Evolutionary conservation across 2,888 invertebrate species (phyloP).

Genomic region (Augiades crinisus): DNA sequence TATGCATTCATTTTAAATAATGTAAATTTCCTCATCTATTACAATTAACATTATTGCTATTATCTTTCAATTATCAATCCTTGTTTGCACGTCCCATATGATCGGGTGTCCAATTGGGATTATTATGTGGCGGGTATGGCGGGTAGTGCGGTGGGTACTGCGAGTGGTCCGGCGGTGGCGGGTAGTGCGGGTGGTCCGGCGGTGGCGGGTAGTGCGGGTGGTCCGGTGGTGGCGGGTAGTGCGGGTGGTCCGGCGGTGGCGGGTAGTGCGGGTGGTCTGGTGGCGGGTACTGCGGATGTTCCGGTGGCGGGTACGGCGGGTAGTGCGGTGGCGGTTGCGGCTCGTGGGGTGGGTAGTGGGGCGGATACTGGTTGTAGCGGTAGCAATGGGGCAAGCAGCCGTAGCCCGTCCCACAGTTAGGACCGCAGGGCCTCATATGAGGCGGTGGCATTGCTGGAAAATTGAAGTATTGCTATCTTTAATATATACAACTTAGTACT

Average conservation of each 20-base stretch:
- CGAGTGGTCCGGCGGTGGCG: too few species aligned
- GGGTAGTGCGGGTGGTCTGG: slow-evolving; percentile 34
- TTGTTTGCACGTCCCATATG: too few species aligned
- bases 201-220: slow-evolving; percentile 18
- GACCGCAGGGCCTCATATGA: slow-evolving; percentile 55
- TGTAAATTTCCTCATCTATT: too few species aligned
- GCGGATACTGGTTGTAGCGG: slow-evolving; percentile 36
- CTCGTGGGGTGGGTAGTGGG: slow-evolving; percentile 33
- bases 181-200: slow-evolving; percentile 32
- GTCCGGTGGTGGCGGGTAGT: neutral
- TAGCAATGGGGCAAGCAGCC: slow-evolving; percentile 60
- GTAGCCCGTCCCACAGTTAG: slow-evolving; percentile 47
- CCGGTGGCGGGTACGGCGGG: slow-evolving; percentile 27
- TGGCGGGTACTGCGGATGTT: slow-evolving; percentile 27
- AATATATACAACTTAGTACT: too few species aligned
- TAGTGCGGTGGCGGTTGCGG: slow-evolving; percentile 31
- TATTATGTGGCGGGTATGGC: too few species aligned
- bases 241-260: slow-evolving; percentile 31
- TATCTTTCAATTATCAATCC: too few species aligned
- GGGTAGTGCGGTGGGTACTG: too few species aligned
- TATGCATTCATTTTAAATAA: too few species aligned
- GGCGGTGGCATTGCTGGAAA: slow-evolving; percentile 61
- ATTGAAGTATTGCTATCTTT: too few species aligned
- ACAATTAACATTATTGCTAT: too few species aligned
- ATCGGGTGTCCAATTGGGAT: too few species aligned